Evolutionary conservation across 1,140 invertebrate genomes (phyloP), one percentile per base, ranked within the genome.

Genomic region (Trichonephila clavata): DNA sequence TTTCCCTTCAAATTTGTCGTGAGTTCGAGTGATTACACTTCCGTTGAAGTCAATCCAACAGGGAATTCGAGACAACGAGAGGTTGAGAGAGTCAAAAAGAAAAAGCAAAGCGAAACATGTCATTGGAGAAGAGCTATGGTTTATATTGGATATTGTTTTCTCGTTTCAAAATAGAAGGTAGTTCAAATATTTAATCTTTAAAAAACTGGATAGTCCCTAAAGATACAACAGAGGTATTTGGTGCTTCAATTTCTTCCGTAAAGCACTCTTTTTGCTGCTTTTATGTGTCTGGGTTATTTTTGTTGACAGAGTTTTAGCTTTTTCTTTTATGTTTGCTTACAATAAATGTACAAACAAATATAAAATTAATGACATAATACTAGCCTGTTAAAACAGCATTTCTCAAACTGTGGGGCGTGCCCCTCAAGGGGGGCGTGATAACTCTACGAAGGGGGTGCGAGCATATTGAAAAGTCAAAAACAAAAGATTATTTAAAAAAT

Each of bases 181-280:
- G n/a, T n/a, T 83, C 43, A 83, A 83, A 43, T 57, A 13, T 83
- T 83, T 83, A 83, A 83, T n/a, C 80, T 21, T 50, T n/a, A 50
- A 57, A 43, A 57, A 57, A 43, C 21, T 10, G 24, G 16, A 14
- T 0, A 63, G 27, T 32, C 24, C 24, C 24, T 13, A 71, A 16
- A 27, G 24, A 24, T 71, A 27, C 24, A 27, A 71, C 24, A 71
- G 16, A 18, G 14, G 27, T 18, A 71, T 32, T 16, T 24, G 14
- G 4, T 32, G 63, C 27, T 27, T 16, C 14, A 71, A 32, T 16
- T 32, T 71, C 24, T 71, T 14, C 61, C 32, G 8, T 71, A 24
- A 14, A 63, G 21, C 21, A 63, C 16, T 61, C 16, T 63, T 63
- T 63, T 63, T 50, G 50, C 50, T 50, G 3, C 7, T 50, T 50